Conservation (phyloP, 2,888 invertebrate genomes). For the Cataglyphis livida region DNA sequence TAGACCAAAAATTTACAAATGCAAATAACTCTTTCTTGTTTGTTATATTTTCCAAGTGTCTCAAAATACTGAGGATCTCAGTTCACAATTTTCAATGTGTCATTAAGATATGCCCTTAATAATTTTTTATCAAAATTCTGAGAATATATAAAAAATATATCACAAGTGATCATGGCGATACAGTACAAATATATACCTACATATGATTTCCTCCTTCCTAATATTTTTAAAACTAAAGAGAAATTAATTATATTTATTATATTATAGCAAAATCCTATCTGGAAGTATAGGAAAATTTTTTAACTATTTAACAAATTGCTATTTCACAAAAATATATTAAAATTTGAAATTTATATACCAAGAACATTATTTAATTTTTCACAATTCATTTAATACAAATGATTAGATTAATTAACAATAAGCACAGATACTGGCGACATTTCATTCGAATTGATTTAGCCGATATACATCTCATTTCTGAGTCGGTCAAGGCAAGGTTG, state of each 20-base stretch:
- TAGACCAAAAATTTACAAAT: constrained; percentile 3
- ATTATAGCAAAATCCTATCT: neutral
- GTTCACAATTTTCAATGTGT: constrained; percentile 8
- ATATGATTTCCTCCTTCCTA: neutral
- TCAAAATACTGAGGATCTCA: neutral
- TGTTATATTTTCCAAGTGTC: neutral
- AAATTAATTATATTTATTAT: neutral
- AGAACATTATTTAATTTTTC: neutral
- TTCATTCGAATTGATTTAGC: neutral
- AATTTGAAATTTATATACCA: neutral
- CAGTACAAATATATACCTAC: neutral
- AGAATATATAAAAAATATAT: neutral
- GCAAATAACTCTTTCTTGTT: neutral
- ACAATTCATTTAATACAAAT: constrained; percentile 17
- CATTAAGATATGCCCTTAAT: constrained; percentile 8
- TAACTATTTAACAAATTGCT: neutral
- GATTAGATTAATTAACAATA: neutral
- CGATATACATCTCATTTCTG: constrained; percentile 1
- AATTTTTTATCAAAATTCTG: constrained; percentile 10
- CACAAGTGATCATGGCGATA: neutral
- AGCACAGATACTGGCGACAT: neutral
- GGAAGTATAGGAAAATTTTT: neutral
- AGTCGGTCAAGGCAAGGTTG: constrained; percentile 71
- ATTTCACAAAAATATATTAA: constrained; percentile 54
- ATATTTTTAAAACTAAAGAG: neutral